Conservation (phyloP, 2,888 invertebrate species). For the Patella depressa region DNA sequence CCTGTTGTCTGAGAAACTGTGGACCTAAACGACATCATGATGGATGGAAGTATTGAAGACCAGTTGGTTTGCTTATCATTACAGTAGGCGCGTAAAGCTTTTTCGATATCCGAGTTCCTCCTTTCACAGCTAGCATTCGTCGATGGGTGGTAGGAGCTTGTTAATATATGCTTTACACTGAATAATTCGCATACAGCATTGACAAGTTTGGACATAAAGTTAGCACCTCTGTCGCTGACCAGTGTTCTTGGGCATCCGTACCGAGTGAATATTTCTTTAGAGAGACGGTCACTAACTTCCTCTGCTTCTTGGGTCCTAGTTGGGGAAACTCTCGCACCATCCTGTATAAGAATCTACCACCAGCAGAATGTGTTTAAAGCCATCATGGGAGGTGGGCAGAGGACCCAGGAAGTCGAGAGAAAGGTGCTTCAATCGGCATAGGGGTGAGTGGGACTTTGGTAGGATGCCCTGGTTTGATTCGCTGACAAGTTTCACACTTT, state of each 20-base stretch:
- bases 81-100: slow-evolving; percentile 33
- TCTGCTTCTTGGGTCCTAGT: slow-evolving; percentile 15
- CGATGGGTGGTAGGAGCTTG: slow-evolving; percentile 40
- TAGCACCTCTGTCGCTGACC: slow-evolving; percentile 39
- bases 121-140: slow-evolving; percentile 41
- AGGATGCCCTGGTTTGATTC: background rate
- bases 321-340: slow-evolving; percentile 22
- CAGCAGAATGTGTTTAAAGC: slow-evolving; percentile 13
- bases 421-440: no score
- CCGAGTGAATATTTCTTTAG: slow-evolving; percentile 24
- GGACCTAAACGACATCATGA: slow-evolving; percentile 41
- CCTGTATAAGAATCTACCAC: slow-evolving; percentile 10
- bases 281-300: slow-evolving; percentile 18
- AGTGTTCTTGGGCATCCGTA: slow-evolving; percentile 29
- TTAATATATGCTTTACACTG: slow-evolving; percentile 32
- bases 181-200: slow-evolving; percentile 39
- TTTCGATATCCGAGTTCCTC: slow-evolving; percentile 35
- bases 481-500: slow-evolving; percentile 29
- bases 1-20: slow-evolving; percentile 37
- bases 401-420: no score
- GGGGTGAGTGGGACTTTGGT: no score
- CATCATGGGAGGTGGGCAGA: background rate
- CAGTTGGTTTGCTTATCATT: slow-evolving; percentile 35
- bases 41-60: slow-evolving; percentile 34
- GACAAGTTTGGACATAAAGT: slow-evolving; percentile 39